Conservation (phyloP, 2,797 vertebrate species). For the Arremon aurantiirostris region DNA sequence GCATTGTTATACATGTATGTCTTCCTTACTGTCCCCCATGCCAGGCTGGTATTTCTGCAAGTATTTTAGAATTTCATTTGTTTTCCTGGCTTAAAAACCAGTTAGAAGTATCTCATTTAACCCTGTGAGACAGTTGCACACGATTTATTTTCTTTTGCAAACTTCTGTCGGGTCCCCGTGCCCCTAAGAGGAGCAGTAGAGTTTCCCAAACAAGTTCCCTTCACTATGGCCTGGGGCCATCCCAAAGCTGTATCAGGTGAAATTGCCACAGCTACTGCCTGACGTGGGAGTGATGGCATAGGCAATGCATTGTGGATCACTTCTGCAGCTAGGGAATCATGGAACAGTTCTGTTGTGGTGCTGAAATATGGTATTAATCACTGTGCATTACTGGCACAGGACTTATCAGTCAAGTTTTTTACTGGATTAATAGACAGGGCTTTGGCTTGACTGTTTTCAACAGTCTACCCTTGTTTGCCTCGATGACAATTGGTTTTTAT, state of each 20-base stretch:
- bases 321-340: background rate
- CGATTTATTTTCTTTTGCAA: background rate
- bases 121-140: background rate
- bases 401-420: background rate
- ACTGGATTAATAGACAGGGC: background rate
- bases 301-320: background rate
- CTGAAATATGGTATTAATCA: background rate
- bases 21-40: background rate
- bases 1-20: accelerated
- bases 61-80: background rate
- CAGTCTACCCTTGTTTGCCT: background rate
- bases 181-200: background rate
- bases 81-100: background rate
- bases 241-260: background rate
- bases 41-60: background rate
- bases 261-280: background rate
- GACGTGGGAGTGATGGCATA: background rate
- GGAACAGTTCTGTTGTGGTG: background rate
- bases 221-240: background rate
- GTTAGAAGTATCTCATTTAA: background rate
- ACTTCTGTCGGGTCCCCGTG: background rate
- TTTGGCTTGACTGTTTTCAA: background rate
- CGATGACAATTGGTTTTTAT: background rate
- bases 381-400: background rate
- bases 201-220: background rate